Conservation (phyloP, 1,140 invertebrate genomes). For the Ceratina japonica region DNA sequence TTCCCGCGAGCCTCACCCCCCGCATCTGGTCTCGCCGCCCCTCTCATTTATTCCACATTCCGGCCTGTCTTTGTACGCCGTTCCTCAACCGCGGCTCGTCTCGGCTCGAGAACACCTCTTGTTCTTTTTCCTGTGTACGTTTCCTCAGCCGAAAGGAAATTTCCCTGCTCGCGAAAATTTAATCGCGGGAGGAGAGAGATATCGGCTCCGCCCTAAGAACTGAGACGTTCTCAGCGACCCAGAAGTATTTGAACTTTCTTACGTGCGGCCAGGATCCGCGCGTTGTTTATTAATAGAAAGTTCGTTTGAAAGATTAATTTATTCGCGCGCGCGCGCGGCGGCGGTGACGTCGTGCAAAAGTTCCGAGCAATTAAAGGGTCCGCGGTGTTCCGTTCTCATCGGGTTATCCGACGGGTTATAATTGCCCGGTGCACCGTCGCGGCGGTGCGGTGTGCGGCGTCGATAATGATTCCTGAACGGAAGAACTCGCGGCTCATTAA, state of each 20-base stretch:
- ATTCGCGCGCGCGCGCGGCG: not conserved
- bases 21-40: conserved; percentile 14
- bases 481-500: conserved; percentile 57
- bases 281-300: not conserved
- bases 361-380: conserved; percentile 34
- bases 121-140: not conserved
- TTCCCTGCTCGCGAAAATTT: conserved; percentile 40
- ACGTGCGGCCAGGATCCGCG: not conserved
- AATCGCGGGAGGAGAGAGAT: conserved; percentile 24
- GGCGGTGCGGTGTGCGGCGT: not conserved
- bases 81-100: not conserved
- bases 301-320: conserved; percentile 34
- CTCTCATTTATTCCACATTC: conserved; percentile 50
- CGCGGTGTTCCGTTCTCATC: not conserved
- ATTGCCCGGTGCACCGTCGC: conserved; percentile 17
- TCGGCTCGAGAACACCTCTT: not conserved
- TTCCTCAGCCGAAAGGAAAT: conserved; percentile 11
- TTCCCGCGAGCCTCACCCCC: conserved; percentile 41
- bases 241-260: not conserved
- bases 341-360: conserved; percentile 7
- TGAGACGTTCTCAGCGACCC: no score
- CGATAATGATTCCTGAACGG: conserved; percentile 40
- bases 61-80: conserved; percentile 24
- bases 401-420: conserved; percentile 40
- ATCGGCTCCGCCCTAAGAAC: not conserved